Evolutionary conservation across 2,797 vertebrate species (phyloP).

Genomic region (Prionace glauca): DNA sequence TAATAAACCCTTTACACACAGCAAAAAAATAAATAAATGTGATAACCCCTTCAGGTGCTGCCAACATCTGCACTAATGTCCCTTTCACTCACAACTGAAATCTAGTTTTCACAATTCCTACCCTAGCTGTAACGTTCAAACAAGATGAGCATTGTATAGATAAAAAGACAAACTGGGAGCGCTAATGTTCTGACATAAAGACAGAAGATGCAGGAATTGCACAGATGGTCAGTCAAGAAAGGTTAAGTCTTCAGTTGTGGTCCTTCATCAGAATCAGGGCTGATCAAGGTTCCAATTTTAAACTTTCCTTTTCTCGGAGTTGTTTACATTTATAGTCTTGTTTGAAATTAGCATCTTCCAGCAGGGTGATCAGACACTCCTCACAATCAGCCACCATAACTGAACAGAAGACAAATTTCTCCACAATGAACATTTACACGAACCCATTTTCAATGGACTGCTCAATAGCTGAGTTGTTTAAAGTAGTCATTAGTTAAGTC

Average conservation of each 20-base stretch:
- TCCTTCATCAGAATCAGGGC: background rate
- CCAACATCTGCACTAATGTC: background rate
- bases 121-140: background rate
- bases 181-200: background rate
- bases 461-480: background rate
- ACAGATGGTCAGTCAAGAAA: background rate
- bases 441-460: background rate
- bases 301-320: background rate
- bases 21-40: conserved; percentile 11
- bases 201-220: background rate
- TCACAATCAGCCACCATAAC: background rate
- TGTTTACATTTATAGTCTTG: background rate
- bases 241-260: background rate
- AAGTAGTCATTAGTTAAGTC: background rate
- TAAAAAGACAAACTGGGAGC: background rate
- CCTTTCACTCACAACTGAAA: background rate
- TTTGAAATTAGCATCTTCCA: background rate
- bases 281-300: background rate
- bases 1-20: background rate
- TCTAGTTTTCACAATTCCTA: conserved; percentile 8
- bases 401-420: background rate
- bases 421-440: background rate
- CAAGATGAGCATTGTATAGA: background rate
- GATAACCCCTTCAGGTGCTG: conserved; percentile 19
- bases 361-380: background rate